phyloP scores from a whole-genome alignment of 2,888 invertebrate species.

The Lasius platythorax region DNA sequence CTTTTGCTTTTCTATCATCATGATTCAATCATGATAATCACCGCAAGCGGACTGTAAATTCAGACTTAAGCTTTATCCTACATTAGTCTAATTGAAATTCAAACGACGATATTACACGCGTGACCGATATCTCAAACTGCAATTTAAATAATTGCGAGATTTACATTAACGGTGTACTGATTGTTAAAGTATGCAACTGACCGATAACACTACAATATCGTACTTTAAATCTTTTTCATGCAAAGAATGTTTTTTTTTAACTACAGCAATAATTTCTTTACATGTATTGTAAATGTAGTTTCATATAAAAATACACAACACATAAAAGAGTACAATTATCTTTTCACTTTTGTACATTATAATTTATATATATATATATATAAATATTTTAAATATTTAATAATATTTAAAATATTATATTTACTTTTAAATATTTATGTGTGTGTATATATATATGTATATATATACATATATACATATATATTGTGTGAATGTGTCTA shows the following conservation, averaged over 20 bases:
- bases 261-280: not conserved
- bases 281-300: not conserved
- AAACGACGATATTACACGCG: slow-evolving; percentile 69
- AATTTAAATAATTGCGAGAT: not conserved
- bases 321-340: too few species aligned
- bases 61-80: slow-evolving; percentile 24
- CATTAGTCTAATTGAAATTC: slow-evolving; percentile 80
- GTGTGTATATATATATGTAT: too few species aligned
- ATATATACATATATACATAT: not conserved
- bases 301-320: not conserved
- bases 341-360: too few species aligned
- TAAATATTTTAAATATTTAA: too few species aligned
- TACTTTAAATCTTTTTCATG: not conserved
- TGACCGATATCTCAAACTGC: slow-evolving; percentile 74
- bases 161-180: not conserved
- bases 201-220: not conserved
- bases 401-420: too few species aligned
- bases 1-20: not conserved
- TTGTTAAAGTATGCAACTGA: not conserved
- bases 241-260: not conserved
- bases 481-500: not conserved
- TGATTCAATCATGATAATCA: not conserved
- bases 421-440: too few species aligned
- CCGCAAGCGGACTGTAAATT: not conserved
- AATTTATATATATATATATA: too few species aligned